phyloP scores from a whole-genome alignment of 2,113 vertebrate species.

The Eidolon helvum region DNA sequence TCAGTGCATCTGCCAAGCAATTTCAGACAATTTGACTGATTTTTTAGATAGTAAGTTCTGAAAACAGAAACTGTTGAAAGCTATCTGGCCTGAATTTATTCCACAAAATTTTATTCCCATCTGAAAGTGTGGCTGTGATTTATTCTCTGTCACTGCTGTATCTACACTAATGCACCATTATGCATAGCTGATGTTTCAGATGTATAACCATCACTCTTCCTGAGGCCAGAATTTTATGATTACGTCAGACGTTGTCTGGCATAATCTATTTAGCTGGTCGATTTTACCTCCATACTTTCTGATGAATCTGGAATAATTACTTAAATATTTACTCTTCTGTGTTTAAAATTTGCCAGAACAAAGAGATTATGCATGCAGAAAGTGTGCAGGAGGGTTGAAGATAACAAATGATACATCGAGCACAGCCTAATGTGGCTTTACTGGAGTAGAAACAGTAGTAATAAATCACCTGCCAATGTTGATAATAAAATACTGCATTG shows the following conservation, averaged over 20 bases:
- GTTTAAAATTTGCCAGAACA: conserved; percentile 62
- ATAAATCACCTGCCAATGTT: conserved; percentile 89
- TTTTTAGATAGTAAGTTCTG: conserved; percentile 67
- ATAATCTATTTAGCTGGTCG: conserved; percentile 71
- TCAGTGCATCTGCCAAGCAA: conserved; percentile 53
- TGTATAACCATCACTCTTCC: conserved; percentile 68
- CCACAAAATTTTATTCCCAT: conserved; percentile 61
- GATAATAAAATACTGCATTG: conserved; percentile 87
- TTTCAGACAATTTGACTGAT: conserved; percentile 69
- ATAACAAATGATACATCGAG: conserved; percentile 87
- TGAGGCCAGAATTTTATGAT: conserved; percentile 69
- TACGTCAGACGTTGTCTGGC: conserved; percentile 68
- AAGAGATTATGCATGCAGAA: conserved; percentile 85
- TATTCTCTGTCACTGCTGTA: conserved; percentile 67
- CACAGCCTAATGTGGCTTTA: conserved; percentile 87
- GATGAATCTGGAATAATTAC: conserved; percentile 79
- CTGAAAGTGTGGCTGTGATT: conserved; percentile 73
- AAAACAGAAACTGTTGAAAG: conserved; percentile 59
- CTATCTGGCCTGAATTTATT: conserved; percentile 74
- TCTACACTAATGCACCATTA: conserved; percentile 69
- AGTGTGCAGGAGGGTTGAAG: conserved; percentile 77
- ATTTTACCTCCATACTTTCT: conserved; percentile 69
- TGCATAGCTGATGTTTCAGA: conserved; percentile 72
- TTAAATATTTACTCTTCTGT: conserved; percentile 83
- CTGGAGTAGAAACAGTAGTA: conserved; percentile 86